Conservation (phyloP, 2,888 invertebrate species). For the Blastobasis adustella region DNA sequence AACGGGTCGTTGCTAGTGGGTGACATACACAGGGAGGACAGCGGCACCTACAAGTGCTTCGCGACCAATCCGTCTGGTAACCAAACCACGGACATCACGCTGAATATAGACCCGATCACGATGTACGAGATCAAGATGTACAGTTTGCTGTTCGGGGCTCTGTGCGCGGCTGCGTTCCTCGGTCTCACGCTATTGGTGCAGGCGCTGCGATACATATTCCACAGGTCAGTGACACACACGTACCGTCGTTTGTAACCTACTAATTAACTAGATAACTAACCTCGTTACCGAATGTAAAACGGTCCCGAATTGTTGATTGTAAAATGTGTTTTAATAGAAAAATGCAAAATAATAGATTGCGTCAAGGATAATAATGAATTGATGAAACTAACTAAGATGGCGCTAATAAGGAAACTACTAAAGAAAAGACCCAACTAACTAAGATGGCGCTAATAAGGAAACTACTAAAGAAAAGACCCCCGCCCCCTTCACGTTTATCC, state of each 20-base stretch:
- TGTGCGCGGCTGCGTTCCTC: conserved; percentile 87
- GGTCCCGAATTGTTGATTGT: too few relatives aligned
- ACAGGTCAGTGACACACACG: conserved; percentile 74
- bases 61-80: conserved; percentile 90
- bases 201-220: conserved; percentile 79
- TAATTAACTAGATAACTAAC: background rate
- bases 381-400: too few relatives aligned
- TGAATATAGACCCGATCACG: conserved; percentile 90
- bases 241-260: background rate
- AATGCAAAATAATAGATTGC: too few relatives aligned
- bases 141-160: conserved; percentile 87
- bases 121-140: conserved; percentile 88
- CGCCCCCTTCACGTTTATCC: too few relatives aligned
- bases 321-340: too few relatives aligned
- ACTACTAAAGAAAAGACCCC: too few relatives aligned
- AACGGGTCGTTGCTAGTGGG: conserved; percentile 87
- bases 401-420: too few relatives aligned
- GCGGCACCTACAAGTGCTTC: conserved; percentile 89
- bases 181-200: conserved; percentile 86
- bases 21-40: conserved; percentile 84
- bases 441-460: too few relatives aligned
- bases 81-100: conserved; percentile 81
- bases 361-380: too few relatives aligned
- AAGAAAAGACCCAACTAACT: too few relatives aligned
- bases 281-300: too few relatives aligned